Conservation (phyloP, 2,797 vertebrate genomes). For the Apogon hyalosoma region DNA sequence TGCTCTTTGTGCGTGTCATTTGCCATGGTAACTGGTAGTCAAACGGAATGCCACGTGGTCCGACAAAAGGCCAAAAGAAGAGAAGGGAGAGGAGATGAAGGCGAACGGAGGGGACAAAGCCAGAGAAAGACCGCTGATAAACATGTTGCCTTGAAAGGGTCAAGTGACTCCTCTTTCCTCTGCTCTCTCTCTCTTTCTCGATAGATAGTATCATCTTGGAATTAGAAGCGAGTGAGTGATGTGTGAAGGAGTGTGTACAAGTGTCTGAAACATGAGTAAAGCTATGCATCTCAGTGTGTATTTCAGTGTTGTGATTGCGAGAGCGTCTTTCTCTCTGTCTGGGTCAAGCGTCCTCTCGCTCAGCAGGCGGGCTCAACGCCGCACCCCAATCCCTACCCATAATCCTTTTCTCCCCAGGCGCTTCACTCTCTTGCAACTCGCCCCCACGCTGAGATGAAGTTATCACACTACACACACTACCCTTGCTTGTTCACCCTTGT, state of each 20-base stretch:
- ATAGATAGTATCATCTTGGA: conserved; percentile 25
- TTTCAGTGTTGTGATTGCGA: conserved; percentile 16
- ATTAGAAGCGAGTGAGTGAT: conserved; percentile 16
- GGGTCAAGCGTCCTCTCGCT: conserved; percentile 60
- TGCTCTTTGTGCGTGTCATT: conserved; percentile 62
- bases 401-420: conserved; percentile 73
- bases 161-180: conserved; percentile 83
- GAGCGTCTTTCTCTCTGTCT: conserved; percentile 32
- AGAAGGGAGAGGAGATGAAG: conserved; percentile 31
- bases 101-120: conserved; percentile 70
- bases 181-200: conserved; percentile 6
- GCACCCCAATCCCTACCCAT: conserved; percentile 57
- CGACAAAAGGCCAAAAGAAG: conserved; percentile 37
- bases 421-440: conserved; percentile 59
- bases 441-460: conserved; percentile 76
- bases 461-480: conserved; percentile 66
- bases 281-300: conserved; percentile 33
- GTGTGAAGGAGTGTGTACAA: conserved; percentile 2
- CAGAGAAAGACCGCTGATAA: conserved; percentile 81
- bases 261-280: conserved; percentile 14
- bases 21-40: conserved; percentile 65
- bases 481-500: conserved; percentile 38
- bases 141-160: conserved; percentile 85
- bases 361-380: conserved; percentile 56
- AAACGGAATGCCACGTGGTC: conserved; percentile 48